These are phyloP conservation scores for Drosophila affinis DNA, from an alignment of 2,888 invertebrate species.

Conservation along the genomic window DNA sequence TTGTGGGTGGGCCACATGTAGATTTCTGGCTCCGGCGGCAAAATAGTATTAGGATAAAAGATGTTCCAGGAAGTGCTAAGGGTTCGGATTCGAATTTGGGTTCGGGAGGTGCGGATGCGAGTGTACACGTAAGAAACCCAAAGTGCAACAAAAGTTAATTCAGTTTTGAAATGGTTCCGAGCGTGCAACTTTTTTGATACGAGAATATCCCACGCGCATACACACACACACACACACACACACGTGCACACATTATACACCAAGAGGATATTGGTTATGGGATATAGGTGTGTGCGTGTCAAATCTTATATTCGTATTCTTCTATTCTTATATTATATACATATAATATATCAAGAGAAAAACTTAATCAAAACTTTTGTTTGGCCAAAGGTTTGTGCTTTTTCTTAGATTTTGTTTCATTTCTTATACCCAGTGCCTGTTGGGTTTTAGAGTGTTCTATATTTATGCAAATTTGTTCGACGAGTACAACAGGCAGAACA, in stretches of 20 bases:
- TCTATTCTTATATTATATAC: too few relatives aligned
- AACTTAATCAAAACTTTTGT: slow-evolving; percentile 57
- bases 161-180: slow-evolving; percentile 69
- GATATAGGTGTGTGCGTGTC: too few relatives aligned
- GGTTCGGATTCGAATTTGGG: slow-evolving; percentile 1
- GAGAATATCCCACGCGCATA: slow-evolving; percentile 14
- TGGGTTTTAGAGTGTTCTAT: too few relatives aligned
- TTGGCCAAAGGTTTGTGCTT: background rate
- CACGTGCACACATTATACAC: too few relatives aligned
- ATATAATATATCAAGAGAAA: slow-evolving; percentile 42
- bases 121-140: slow-evolving; percentile 24
- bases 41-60: background rate
- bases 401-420: too few relatives aligned
- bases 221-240: too few relatives aligned
- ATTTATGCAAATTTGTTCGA: too few relatives aligned
- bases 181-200: slow-evolving; percentile 49
- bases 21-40: background rate
- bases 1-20: background rate
- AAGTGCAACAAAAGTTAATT: slow-evolving; percentile 75
- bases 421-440: too few relatives aligned
- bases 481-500: too few relatives aligned
- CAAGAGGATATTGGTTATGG: too few relatives aligned
- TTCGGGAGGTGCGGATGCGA: background rate
- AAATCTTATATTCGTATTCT: too few relatives aligned
- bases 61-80: background rate